Conservation (phyloP, 1,140 invertebrate genomes). For the Drosophila triauraria region DNA sequence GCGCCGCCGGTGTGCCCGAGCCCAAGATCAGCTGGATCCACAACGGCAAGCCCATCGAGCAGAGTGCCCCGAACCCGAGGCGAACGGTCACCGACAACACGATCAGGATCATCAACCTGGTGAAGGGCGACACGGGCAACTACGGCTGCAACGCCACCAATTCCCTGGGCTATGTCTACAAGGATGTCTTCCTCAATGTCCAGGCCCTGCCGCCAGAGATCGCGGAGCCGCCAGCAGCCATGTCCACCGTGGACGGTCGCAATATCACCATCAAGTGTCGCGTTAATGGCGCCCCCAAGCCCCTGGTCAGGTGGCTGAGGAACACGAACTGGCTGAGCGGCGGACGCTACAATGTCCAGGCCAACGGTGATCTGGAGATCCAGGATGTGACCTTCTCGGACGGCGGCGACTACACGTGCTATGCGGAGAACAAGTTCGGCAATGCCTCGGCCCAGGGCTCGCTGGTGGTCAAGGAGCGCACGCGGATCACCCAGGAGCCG, state of each 20-base stretch:
- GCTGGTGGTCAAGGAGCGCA: conserved; percentile 94
- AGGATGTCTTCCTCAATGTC: conserved; percentile 99
- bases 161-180: conserved; percentile 98
- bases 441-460: conserved; percentile 90
- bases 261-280: conserved; percentile 94
- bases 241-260: conserved; percentile 93
- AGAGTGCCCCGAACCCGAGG: conserved; percentile 91
- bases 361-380: conserved; percentile 94
- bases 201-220: conserved; percentile 96
- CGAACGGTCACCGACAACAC: conserved; percentile 89
- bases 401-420: conserved; percentile 95
- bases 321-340: conserved; percentile 90
- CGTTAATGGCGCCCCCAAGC: conserved; percentile 98
- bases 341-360: conserved; percentile 90
- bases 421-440: conserved; percentile 97
- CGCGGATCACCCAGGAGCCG: conserved; percentile 93
- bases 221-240: conserved; percentile 91
- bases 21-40: conserved; percentile 98
- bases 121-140: conserved; percentile 97
- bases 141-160: conserved; percentile 99
- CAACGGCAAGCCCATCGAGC: conserved; percentile 95
- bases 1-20: conserved; percentile 94
- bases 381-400: conserved; percentile 93
- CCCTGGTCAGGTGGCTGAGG: conserved; percentile 96
- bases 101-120: conserved; percentile 93